phyloP scores from a whole-genome alignment of 2,113 vertebrate genomes.

The Loxodonta africana region DNA sequence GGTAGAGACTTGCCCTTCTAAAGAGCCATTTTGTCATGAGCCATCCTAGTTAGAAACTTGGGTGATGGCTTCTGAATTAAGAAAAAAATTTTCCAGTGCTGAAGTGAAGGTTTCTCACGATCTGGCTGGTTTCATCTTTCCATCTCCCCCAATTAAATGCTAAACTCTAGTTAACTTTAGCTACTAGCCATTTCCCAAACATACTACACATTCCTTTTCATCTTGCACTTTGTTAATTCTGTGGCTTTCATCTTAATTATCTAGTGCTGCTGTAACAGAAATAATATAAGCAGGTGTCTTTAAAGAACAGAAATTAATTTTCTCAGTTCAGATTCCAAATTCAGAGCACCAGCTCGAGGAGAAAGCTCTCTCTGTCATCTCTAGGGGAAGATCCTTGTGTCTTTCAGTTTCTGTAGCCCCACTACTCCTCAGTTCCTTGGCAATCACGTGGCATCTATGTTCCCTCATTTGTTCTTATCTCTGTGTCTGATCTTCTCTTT shows the following conservation, averaged over 20 bases:
- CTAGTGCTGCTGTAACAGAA: not conserved
- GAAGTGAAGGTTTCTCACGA: constrained; percentile 10
- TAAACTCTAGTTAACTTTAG: not conserved
- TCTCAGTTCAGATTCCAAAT: not conserved
- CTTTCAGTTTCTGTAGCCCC: not conserved
- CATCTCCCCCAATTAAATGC: not conserved
- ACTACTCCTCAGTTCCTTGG: not conserved
- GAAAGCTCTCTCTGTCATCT: not conserved
- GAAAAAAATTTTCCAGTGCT: not conserved
- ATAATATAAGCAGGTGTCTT: not conserved
- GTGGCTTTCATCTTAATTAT: not conserved
- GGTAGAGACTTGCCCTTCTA: not conserved
- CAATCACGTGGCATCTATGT: not conserved
- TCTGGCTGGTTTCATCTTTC: not conserved
- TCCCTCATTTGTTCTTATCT: not conserved
- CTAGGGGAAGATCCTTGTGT: not conserved
- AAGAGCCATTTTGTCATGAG: not conserved
- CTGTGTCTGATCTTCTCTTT: not conserved
- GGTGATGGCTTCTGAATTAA: not conserved
- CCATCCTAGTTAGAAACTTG: not conserved
- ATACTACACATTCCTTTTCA: not conserved
- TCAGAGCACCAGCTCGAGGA: not conserved
- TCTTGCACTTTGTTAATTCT: not conserved
- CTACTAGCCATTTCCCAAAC: not conserved
- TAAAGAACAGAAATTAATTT: not conserved